Conservation (phyloP, 2,113 vertebrate genomes). For the Pampusana beccarii region DNA sequence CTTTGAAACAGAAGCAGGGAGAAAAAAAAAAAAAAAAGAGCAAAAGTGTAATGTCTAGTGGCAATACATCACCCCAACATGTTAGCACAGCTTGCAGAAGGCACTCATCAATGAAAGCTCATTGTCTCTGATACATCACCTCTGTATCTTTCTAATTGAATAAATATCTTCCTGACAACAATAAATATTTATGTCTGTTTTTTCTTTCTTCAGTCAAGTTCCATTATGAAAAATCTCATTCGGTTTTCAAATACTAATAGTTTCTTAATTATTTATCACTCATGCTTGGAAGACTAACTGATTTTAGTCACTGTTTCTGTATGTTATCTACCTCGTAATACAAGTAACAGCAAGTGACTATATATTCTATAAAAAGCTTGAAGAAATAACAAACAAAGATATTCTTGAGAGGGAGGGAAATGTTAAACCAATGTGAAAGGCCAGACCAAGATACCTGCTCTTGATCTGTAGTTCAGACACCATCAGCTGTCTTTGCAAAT, state of each 20-base stretch:
- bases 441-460: background rate
- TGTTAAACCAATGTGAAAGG: background rate
- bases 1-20: background rate
- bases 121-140: background rate
- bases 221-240: background rate
- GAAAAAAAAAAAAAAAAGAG: background rate
- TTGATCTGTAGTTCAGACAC: background rate
- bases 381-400: background rate
- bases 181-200: background rate
- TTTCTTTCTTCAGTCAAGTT: background rate
- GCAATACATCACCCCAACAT: background rate
- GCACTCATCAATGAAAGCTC: background rate
- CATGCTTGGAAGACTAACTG: background rate
- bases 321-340: background rate
- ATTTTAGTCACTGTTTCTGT: background rate
- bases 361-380: background rate
- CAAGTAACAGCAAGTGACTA: background rate
- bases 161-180: background rate
- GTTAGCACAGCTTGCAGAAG: background rate
- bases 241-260: background rate
- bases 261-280: background rate
- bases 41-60: background rate
- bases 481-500: background rate
- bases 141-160: background rate
- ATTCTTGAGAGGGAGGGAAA: background rate